Evolutionary conservation across 2,113 vertebrate genomes (phyloP).

Genomic region (Aptenodytes patagonicus): DNA sequence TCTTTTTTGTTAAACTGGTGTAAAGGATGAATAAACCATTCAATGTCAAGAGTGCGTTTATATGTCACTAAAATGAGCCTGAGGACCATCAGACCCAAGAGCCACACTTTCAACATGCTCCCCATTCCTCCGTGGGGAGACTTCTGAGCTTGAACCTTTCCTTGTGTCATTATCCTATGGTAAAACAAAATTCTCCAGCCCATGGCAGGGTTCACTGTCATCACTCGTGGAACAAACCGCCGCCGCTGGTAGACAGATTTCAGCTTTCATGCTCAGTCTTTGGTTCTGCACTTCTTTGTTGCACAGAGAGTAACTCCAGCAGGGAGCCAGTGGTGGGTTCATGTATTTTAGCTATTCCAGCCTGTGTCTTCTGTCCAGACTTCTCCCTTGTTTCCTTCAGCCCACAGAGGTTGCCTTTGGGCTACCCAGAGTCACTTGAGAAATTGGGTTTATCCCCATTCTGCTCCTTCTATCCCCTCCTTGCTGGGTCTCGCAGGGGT

Average conservation of each 20-base stretch:
- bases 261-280: background rate
- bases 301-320: background rate
- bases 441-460: background rate
- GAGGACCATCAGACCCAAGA: background rate
- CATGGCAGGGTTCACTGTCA: background rate
- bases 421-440: background rate
- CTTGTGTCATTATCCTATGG: background rate
- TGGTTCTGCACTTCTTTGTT: background rate
- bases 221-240: background rate
- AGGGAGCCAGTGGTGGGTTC: background rate
- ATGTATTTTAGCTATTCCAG: background rate
- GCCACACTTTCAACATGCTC: background rate
- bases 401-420: background rate
- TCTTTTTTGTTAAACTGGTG: background rate
- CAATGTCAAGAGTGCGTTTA: background rate
- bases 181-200: background rate
- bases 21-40: background rate
- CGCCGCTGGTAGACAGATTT: background rate
- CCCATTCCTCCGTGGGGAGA: background rate
- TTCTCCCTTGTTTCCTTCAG: background rate
- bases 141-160: background rate
- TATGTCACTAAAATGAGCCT: background rate
- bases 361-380: background rate
- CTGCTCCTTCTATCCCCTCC: background rate
- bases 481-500: background rate